phyloP scores from a whole-genome alignment of 2,888 invertebrate genomes.

The Meta bourneti region DNA sequence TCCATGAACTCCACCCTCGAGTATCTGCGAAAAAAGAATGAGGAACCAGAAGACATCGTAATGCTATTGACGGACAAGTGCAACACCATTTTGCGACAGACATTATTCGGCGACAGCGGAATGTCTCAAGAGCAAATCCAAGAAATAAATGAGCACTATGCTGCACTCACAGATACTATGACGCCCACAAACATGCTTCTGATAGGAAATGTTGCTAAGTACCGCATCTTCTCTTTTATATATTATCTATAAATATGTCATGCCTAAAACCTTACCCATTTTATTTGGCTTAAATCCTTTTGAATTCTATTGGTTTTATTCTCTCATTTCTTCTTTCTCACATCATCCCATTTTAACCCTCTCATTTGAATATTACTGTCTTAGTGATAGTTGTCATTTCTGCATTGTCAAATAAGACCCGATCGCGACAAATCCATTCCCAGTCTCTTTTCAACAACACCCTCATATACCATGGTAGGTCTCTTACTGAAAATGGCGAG shows the following conservation, averaged over 20 bases:
- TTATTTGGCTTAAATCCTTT: not conserved
- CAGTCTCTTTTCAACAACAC: no score
- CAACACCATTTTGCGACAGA: slow-evolving; percentile 13
- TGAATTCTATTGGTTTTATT: not conserved
- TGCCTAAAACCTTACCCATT: not conserved
- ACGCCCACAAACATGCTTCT: not conserved
- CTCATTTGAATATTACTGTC: not conserved
- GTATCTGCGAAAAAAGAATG: not conserved
- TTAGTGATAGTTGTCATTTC: not conserved
- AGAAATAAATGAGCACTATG: slow-evolving; percentile 5
- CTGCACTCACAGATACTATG: not conserved
- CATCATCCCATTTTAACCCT: not conserved
- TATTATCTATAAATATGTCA: not conserved
- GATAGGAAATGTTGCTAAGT: slow-evolving; percentile 32
- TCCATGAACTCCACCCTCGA: slow-evolving; percentile 8
- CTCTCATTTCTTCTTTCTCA: not conserved
- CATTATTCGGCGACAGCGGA: slow-evolving; percentile 37
- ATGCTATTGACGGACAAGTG: slow-evolving; percentile 24
- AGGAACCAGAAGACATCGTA: slow-evolving; percentile 20
- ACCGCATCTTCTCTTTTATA: not conserved
- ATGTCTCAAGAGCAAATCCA: slow-evolving; percentile 13
- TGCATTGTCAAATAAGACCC: not conserved
- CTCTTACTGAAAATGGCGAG: no score
- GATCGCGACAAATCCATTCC: no score
- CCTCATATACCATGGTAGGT: no score